Evolutionary conservation across 2,113 vertebrate genomes (phyloP).

Genomic region (Cochlearius cochlearius): DNA sequence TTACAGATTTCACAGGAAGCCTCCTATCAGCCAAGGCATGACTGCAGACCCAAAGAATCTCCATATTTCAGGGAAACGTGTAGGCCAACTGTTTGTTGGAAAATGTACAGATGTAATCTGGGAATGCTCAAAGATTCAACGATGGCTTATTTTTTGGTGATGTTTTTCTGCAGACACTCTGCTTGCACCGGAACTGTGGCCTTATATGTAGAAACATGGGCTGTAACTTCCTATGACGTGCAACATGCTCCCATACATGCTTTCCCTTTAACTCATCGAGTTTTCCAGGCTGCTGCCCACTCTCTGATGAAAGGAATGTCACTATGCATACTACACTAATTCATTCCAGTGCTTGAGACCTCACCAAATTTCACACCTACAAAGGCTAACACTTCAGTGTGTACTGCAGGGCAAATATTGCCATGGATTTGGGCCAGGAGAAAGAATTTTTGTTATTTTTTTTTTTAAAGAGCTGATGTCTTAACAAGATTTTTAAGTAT

Average conservation of each 20-base stretch:
- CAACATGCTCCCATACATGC: not conserved
- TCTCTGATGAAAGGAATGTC: slow-evolving; percentile 44
- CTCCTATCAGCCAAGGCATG: slow-evolving; percentile 59
- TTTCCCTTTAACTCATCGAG: slow-evolving; percentile 51
- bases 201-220: slow-evolving; percentile 65
- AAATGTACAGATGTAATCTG: slow-evolving; percentile 71
- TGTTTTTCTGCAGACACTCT: not conserved
- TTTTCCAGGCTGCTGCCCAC: slow-evolving; percentile 23
- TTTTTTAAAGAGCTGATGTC: not conserved
- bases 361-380: slow-evolving; percentile 38
- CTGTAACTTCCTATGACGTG: slow-evolving; percentile 44
- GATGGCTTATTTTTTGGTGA: not conserved
- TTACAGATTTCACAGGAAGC: slow-evolving; percentile 71
- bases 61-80: slow-evolving; percentile 50
- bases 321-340: not conserved
- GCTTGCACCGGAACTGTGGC: slow-evolving; percentile 57
- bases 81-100: slow-evolving; percentile 59
- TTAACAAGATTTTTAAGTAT: not conserved
- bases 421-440: not conserved
- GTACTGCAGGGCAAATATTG: not conserved
- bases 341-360: slow-evolving; percentile 7
- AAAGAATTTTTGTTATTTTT: not conserved
- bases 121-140: slow-evolving; percentile 42
- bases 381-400: not conserved
- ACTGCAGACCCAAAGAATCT: slow-evolving; percentile 59